A percentile compares a stretch with the other conserved stretches of the same genome.
These are phyloP conservation scores for Glyphotaelius pellucidus DNA, from an alignment of 2,888 invertebrate genomes.

Conservation along the genomic window DNA sequence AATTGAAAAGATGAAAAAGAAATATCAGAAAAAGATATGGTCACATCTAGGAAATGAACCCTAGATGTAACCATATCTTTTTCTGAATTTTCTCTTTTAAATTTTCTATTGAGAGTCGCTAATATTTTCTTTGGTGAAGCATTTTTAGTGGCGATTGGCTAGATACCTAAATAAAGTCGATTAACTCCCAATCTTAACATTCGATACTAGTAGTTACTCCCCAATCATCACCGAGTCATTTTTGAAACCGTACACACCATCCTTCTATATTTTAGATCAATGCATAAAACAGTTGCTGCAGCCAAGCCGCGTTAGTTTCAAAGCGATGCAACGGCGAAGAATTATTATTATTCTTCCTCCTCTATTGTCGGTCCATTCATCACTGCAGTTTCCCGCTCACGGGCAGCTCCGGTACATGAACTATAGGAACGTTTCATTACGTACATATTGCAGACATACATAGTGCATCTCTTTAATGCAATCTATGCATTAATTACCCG, in stretches of 20 bases:
- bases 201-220: too few species aligned
- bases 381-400: neutral
- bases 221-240: neutral
- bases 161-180: too few species aligned
- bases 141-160: too few species aligned
- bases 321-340: neutral
- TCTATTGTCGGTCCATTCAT: constrained; percentile 10
- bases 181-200: too few species aligned
- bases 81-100: too few species aligned
- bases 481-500: constrained; percentile 5
- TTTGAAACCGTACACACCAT: neutral
- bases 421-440: neutral
- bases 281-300: neutral
- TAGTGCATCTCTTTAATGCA: constrained; percentile 5
- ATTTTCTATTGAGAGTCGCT: too few species aligned
- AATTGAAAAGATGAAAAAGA: too few species aligned
- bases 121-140: too few species aligned
- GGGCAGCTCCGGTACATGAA: neutral
- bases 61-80: too few species aligned
- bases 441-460: neutral
- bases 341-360: neutral
- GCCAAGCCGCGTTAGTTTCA: neutral
- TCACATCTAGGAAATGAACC: too few species aligned
- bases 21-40: too few species aligned
- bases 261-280: neutral